phyloP scores from a whole-genome alignment of 2,797 vertebrate species.

The Cyclura pinguis region DNA sequence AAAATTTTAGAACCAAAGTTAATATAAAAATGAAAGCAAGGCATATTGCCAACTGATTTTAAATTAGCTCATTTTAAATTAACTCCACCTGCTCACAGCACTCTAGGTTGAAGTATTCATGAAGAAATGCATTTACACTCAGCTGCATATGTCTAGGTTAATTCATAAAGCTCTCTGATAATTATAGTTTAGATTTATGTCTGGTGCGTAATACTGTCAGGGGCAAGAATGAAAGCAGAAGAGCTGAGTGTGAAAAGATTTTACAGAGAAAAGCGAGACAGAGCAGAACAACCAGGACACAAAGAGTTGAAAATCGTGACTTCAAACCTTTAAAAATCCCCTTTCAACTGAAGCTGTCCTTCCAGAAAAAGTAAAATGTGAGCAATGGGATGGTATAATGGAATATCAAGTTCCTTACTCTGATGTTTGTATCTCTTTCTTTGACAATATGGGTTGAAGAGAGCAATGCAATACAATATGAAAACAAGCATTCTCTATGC shows the following conservation, averaged over 20 bases:
- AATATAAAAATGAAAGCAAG: not conserved
- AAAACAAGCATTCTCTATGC: not conserved
- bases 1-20: not conserved
- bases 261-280: not conserved
- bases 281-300: not conserved
- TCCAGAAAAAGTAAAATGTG: not conserved
- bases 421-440: not conserved
- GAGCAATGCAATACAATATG: not conserved
- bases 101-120: not conserved
- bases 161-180: not conserved
- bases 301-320: not conserved
- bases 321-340: not conserved
- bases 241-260: not conserved
- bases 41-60: not conserved
- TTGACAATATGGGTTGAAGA: not conserved
- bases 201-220: not conserved
- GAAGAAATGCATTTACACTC: not conserved
- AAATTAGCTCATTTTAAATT: constrained; percentile 4
- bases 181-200: not conserved
- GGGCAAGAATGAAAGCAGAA: not conserved
- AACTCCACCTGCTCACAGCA: not conserved
- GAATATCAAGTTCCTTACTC: not conserved
- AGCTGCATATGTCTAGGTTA: not conserved
- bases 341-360: not conserved
- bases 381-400: not conserved